Evolutionary conservation across 2,888 invertebrate genomes (phyloP).

Genomic region (Therioaphis trifolii): DNA sequence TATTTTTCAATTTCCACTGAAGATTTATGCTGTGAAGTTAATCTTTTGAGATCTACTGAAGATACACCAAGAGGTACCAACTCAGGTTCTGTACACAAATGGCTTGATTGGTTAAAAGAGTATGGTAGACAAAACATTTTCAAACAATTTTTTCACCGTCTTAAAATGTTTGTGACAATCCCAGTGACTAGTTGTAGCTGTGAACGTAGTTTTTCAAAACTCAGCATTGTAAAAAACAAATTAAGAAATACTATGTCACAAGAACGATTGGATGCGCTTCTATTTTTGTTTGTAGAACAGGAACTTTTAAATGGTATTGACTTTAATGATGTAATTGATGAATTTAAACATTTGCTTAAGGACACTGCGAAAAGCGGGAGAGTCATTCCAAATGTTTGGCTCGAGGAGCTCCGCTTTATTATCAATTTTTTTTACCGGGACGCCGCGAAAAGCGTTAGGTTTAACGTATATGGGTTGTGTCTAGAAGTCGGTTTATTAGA

Average conservation of each 20-base stretch:
- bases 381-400: too few relatives aligned
- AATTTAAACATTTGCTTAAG: constrained; percentile 23
- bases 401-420: too few relatives aligned
- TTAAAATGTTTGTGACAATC: too few relatives aligned
- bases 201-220: background rate
- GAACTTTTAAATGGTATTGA: background rate
- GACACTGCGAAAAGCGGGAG: too few relatives aligned
- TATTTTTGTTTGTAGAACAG: constrained; percentile 24
- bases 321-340: background rate
- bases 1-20: background rate
- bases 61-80: background rate
- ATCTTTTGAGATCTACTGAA: too few relatives aligned
- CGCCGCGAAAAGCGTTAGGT: too few relatives aligned
- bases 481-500: too few relatives aligned
- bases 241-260: constrained; percentile 28
- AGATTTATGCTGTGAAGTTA: background rate
- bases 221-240: constrained; percentile 21
- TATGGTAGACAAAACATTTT: background rate
- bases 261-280: constrained; percentile 17
- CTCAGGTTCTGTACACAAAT: background rate
- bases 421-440: too few relatives aligned
- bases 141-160: too few relatives aligned
- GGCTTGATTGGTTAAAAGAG: constrained; percentile 17
- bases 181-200: too few relatives aligned
- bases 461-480: too few relatives aligned